Evolutionary conservation across 2,888 invertebrate genomes (phyloP).

Genomic region (Chalcis sispes): DNA sequence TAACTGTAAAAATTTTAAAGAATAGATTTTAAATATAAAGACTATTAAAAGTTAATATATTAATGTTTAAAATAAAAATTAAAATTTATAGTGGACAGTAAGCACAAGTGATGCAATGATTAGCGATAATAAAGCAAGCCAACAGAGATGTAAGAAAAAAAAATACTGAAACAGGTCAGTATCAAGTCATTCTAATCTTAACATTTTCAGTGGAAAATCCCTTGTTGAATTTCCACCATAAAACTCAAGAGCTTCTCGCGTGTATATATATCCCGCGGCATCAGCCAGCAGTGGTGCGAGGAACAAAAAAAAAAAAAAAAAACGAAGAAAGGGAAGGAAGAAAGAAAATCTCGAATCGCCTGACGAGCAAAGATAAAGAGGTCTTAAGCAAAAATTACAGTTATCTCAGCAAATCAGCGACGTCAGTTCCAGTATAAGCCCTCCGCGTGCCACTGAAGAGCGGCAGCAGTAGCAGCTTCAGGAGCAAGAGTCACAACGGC

Average conservation of each 20-base stretch:
- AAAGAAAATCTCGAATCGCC: slow-evolving; percentile 31
- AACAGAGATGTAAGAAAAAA: not conserved
- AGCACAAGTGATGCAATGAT: not conserved
- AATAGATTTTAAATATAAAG: too few relatives aligned
- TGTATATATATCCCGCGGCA: not conserved
- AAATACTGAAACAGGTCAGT: slow-evolving; percentile 14
- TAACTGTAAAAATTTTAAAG: too few relatives aligned
- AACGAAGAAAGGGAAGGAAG: not conserved
- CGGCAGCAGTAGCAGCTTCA: slow-evolving; percentile 35
- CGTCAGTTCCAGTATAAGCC: slow-evolving; percentile 51
- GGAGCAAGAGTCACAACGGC: not conserved
- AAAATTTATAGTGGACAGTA: not conserved
- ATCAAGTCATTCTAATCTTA: slow-evolving; percentile 24
- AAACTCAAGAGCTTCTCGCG: slow-evolving; percentile 20
- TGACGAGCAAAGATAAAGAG: slow-evolving; percentile 53
- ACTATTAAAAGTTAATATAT: too few relatives aligned
- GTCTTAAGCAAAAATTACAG: slow-evolving; percentile 52
- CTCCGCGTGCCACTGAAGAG: slow-evolving; percentile 45
- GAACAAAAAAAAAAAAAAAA: not conserved
- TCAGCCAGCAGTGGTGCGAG: not conserved
- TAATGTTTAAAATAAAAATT: not conserved
- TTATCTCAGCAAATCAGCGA: slow-evolving; percentile 53
- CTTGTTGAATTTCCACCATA: slow-evolving; percentile 30
- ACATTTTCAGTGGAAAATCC: slow-evolving; percentile 10
- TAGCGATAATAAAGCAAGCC: not conserved